Conservation (phyloP, 2,113 vertebrate species). For the Platysternon megacephalum region DNA sequence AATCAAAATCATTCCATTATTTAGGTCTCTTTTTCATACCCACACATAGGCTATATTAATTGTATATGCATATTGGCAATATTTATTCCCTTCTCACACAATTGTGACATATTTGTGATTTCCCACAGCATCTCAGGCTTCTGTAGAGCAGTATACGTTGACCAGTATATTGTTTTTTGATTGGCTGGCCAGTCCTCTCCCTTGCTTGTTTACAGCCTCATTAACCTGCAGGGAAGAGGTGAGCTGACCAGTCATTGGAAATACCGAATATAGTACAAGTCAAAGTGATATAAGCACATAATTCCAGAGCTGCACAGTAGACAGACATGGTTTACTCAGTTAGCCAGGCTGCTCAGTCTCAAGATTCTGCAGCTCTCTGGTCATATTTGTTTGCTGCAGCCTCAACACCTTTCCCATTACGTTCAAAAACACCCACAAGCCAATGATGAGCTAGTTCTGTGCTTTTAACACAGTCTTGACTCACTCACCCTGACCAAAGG, state of each 20-base stretch:
- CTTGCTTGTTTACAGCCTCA: neutral
- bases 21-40: neutral
- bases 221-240: neutral
- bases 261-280: constrained; percentile 26
- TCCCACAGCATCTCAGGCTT: rapidly evolving
- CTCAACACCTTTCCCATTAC: rapidly evolving
- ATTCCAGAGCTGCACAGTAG: neutral
- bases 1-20: neutral
- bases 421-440: neutral
- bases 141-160: neutral
- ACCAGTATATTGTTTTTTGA: neutral
- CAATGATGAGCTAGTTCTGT: neutral
- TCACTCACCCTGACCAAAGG: neutral
- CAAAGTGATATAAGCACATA: neutral
- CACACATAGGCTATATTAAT: neutral
- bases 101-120: neutral
- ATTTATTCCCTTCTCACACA: rapidly evolving
- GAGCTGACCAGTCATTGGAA: rapidly evolving
- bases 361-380: neutral
- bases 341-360: rapidly evolving
- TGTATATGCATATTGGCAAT: neutral
- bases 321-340: neutral
- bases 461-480: neutral
- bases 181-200: neutral
- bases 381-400: neutral